A percentile compares a stretch with the other conserved stretches of the same genome.
phyloP scores from a whole-genome alignment of 2,797 vertebrate species.

The Anabas testudineus region DNA sequence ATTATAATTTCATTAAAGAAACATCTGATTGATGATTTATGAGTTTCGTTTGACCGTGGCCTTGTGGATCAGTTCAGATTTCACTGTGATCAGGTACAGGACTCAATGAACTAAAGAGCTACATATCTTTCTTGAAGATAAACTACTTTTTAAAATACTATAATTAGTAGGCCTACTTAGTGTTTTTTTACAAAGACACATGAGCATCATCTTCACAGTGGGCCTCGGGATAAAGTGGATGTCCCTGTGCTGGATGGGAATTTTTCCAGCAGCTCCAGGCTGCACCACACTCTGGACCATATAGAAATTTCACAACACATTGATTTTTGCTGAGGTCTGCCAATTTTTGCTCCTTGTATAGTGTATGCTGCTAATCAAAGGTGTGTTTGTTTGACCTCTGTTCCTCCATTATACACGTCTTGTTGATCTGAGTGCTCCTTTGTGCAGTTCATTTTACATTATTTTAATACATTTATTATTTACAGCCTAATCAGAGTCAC shows the following conservation, averaged over 20 bases:
- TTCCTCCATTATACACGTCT: not conserved
- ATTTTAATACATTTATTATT: too few relatives aligned
- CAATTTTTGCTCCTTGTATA: slow-evolving; percentile 11
- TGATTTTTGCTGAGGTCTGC: slow-evolving; percentile 40
- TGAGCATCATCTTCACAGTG: too few relatives aligned
- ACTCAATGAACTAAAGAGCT: not conserved
- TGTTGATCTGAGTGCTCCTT: not conserved
- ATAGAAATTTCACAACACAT: slow-evolving; percentile 42
- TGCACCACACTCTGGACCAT: slow-evolving; percentile 55
- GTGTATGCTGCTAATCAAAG: not conserved
- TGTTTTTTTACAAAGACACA: too few relatives aligned
- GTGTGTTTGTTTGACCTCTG: slow-evolving; percentile 2
- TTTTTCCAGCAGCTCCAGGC: slow-evolving; percentile 5
- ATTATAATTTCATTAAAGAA: not conserved
- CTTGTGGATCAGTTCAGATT: slow-evolving; percentile 7
- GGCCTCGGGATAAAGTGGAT: not conserved
- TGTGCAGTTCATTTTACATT: too few relatives aligned
- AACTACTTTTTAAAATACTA: too few relatives aligned
- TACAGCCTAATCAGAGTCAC: not conserved
- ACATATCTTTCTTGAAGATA: too few relatives aligned
- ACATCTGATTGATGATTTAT: slow-evolving; percentile 4
- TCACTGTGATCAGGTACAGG: slow-evolving; percentile 1
- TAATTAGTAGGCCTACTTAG: too few relatives aligned
- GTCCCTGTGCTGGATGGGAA: not conserved
- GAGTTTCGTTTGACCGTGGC: slow-evolving; percentile 19